Base-by-base conservation (phyloP, 2,797 vertebrate species). In the Zonotrichia albicollis region DNA sequence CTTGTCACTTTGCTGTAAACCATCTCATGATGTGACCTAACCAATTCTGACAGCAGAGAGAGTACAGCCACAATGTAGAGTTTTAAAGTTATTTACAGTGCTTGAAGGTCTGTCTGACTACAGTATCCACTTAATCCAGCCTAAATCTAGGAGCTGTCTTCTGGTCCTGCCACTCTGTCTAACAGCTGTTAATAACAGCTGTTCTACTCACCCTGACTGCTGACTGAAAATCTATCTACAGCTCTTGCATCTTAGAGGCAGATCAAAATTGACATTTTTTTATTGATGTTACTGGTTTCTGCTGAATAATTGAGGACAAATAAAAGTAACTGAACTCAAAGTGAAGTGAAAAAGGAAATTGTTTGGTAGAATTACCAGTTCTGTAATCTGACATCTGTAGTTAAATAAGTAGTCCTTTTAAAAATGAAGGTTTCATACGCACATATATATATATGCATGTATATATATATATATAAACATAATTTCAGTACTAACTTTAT, bases 231-330 rank as follows among this genome's bases (percentile, higher is more conserved):
- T 96, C 97, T 84, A 87, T 97, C 96, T 87, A 75, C 78, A 94
- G 93, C 84, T 83, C 93, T 92, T 94, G 87, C 96, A 87, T 97
- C 93, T 97, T 94, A 45, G 94, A 97, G 96, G 76, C 94, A 96
- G 92, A 95, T 97, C 96, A 97, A 95, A 97, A 96, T 86, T 95
- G 97, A 93, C 84, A 4, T 87, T 81, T 96, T 97, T 96, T 96
- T 97, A 97, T 98, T 96, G 96, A 97, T 97, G 91, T 89, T 86
- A 73, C 95, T 85, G 87, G 81, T 95, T 96, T 92, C 92, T 97
- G 93, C 94, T 94, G 97, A 91, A 93, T 93, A 96, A 94, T 77
- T 70, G 84, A 94, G 96, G 96, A 97, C 94, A 94, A 95, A 94
- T 95, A 96, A 94, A 96, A 97, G 92, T 85, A 92, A 78, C 67